Evolutionary conservation across 2,797 vertebrate species (phyloP), one percentile per base, ranked within the genome.

Genomic region (Sebastiscus tertius): DNA sequence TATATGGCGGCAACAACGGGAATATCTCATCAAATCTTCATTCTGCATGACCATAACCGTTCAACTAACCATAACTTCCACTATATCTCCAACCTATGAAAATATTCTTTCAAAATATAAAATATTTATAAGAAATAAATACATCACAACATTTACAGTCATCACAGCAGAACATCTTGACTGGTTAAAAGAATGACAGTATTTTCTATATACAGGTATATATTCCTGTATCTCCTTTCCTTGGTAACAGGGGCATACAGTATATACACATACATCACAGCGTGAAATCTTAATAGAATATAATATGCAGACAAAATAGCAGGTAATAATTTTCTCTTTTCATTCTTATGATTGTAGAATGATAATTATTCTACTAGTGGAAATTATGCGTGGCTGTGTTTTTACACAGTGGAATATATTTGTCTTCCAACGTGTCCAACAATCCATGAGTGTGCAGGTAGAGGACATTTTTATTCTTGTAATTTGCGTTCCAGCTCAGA

Each of bases 401-500:
- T 73, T 61, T 27, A 69, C 59, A 72, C 42, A 66, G 64, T 68
- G 55, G 68, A 81, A 46, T 39, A 42, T 4, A 22, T 54, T 62
- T 63, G 66, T 49, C 20, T 18, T 63, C 22, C 56, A 3, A 65
- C 8, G 22, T 46, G 42, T 46, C 42, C 14, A 46, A 46, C 42
- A n/a, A 62, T 61, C 49, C 5, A 61, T 65, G 5, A 29, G 10
- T 55, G 34, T 49, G n/a, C 62, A 58, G 34, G 11, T 62, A 1
- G 2, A 49, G n/a, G 24, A 64, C 2, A 2, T 49, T 72, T 72
- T 90, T 49, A 94, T n/a, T 96, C 92, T 77, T 94, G 83, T 75
- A 96, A 84, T 89, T 96, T 96, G 18, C 75, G 87, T 46, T 96
- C 96, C 81, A 97, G 70, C 62, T 96, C 95, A 24, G 89, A 82